Evolutionary conservation across 2,888 invertebrate species (phyloP).

Genomic region (Sphecodes monilicornis): DNA sequence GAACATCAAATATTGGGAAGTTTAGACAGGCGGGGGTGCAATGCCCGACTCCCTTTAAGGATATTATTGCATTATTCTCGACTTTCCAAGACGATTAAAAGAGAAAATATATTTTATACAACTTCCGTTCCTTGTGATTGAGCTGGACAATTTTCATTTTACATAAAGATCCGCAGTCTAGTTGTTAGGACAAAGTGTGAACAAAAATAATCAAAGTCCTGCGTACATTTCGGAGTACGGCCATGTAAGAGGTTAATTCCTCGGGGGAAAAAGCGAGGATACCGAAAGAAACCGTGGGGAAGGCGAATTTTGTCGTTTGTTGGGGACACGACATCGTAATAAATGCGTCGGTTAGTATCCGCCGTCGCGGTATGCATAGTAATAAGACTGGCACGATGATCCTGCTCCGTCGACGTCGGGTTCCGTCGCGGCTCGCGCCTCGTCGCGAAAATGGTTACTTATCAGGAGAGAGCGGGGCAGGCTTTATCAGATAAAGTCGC

Average conservation of each 20-base stretch:
- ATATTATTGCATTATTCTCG: too few relatives aligned
- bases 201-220: too few relatives aligned
- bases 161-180: too few relatives aligned
- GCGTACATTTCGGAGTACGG: too few relatives aligned
- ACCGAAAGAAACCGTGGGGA: background rate
- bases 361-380: slow-evolving; percentile 53
- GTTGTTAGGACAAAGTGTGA: too few relatives aligned
- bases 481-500: slow-evolving; percentile 73
- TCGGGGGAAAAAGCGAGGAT: background rate
- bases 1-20: too few relatives aligned
- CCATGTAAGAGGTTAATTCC: background rate
- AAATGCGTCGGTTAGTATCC: slow-evolving; percentile 60
- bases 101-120: too few relatives aligned
- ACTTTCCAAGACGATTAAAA: too few relatives aligned
- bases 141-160: too few relatives aligned
- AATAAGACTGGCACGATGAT: slow-evolving; percentile 44
- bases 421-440: background rate
- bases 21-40: too few relatives aligned
- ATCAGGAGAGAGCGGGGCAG: slow-evolving; percentile 48
- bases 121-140: too few relatives aligned
- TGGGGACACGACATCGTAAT: slow-evolving; percentile 45
- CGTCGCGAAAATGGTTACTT: slow-evolving; percentile 49
- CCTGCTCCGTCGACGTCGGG: slow-evolving; percentile 16
- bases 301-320: slow-evolving; percentile 10
- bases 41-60: too few relatives aligned